Conservation (phyloP, 2,113 vertebrate species). For the Rhynchomys soricoides region DNA sequence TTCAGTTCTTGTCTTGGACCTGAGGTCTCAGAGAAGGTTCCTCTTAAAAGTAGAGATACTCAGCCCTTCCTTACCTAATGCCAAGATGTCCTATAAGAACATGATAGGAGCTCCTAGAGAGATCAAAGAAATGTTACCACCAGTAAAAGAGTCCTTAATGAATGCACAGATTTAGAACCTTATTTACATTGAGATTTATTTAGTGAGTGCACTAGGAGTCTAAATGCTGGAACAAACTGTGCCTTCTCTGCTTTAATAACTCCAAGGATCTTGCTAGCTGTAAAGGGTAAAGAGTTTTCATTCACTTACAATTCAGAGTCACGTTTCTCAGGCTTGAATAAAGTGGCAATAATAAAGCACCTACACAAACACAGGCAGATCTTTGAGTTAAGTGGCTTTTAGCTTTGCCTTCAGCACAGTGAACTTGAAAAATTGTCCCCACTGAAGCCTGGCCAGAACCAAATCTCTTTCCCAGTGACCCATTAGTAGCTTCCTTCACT, state of each 20-base stretch:
- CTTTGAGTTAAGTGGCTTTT: conserved; percentile 84
- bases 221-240: conserved; percentile 83
- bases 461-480: conserved; percentile 81
- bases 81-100: conserved; percentile 70
- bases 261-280: conserved; percentile 80
- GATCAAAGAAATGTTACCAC: conserved; percentile 81
- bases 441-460: conserved; percentile 76
- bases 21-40: not conserved
- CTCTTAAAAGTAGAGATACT: conserved; percentile 26
- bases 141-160: conserved; percentile 81
- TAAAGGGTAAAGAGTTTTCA: conserved; percentile 76
- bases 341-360: conserved; percentile 84
- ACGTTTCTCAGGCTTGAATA: conserved; percentile 83
- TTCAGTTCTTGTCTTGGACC: not conserved
- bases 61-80: not conserved
- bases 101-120: conserved; percentile 78
- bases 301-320: conserved; percentile 85
- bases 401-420: conserved; percentile 80
- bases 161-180: conserved; percentile 83
- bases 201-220: conserved; percentile 81
- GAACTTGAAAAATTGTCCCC: conserved; percentile 81
- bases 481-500: conserved; percentile 71
- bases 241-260: conserved; percentile 84
- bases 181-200: conserved; percentile 85
- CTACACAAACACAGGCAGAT: conserved; percentile 73